Evolutionary conservation across 2,797 vertebrate genomes (phyloP).

Genomic region (Bradypodion ventrale): DNA sequence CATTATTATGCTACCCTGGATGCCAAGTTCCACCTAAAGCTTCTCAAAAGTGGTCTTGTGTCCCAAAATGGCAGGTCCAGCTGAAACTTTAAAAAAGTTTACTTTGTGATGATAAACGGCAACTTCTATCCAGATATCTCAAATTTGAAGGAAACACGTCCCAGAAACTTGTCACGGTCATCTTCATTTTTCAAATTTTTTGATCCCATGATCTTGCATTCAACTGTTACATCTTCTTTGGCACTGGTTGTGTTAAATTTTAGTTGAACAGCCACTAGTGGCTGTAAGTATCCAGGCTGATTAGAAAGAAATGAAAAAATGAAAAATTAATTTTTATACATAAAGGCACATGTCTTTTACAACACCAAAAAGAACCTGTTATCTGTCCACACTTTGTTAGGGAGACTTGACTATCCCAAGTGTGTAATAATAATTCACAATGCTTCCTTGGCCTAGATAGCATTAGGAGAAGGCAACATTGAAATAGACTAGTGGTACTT

Average conservation of each 20-base stretch:
- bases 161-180: constrained; percentile 91
- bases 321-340: constrained; percentile 38
- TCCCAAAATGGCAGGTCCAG: constrained; percentile 78
- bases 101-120: constrained; percentile 70
- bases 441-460: not conserved
- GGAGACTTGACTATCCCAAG: not conserved
- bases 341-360: constrained; percentile 8
- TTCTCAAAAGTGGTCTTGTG: constrained; percentile 72
- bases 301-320: constrained; percentile 53
- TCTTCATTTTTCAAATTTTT: constrained; percentile 83
- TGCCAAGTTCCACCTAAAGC: constrained; percentile 70
- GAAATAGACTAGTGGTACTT: not conserved
- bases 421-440: not conserved
- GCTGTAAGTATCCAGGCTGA: constrained; percentile 89
- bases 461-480: not conserved
- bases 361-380: not conserved
- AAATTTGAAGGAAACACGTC: constrained; percentile 87
- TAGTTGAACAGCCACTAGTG: constrained; percentile 88
- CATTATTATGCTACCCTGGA: constrained; percentile 75
- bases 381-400: not conserved
- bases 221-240: constrained; percentile 78
- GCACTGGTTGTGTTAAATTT: constrained; percentile 72
- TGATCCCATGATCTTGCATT: constrained; percentile 88
- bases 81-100: constrained; percentile 67
- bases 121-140: constrained; percentile 78